Percentiles rank a stretch among this genome's conserved stretches.
These are phyloP conservation scores for Acrossocheilus fasciatus DNA, from an alignment of 2,797 vertebrate species.

Conservation along the genomic window DNA sequence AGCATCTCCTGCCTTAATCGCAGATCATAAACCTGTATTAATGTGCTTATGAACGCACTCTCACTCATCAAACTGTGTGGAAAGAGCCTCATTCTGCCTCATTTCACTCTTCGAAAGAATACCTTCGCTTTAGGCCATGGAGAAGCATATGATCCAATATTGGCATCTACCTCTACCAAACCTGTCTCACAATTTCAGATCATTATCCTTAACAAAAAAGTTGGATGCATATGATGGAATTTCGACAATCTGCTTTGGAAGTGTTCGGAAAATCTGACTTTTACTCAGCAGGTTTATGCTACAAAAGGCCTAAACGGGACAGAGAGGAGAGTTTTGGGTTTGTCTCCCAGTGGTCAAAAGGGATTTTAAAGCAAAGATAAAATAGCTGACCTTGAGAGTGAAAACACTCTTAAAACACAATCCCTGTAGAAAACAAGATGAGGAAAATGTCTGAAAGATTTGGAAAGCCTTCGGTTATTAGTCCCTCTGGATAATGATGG, in stretches of 20 bases:
- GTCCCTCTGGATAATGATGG: slow-evolving; percentile 18
- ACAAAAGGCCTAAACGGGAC: background rate
- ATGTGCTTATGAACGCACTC: slow-evolving; percentile 39
- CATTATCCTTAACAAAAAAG: slow-evolving; percentile 23
- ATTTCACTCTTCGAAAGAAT: slow-evolving; percentile 26
- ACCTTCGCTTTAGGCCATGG: background rate
- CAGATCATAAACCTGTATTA: slow-evolving; percentile 69
- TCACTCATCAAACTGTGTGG: slow-evolving; percentile 4
- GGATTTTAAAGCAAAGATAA: slow-evolving; percentile 22
- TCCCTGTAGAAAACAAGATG: background rate
- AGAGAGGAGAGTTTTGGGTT: slow-evolving; percentile 2
- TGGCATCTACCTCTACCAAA: slow-evolving; percentile 9
- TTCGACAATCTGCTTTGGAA: slow-evolving; percentile 26
- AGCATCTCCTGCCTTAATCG: slow-evolving; percentile 69
- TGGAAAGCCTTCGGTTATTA: slow-evolving; percentile 15
- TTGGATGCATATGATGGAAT: slow-evolving; percentile 27
- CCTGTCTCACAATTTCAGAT: slow-evolving; percentile 27
- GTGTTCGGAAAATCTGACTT: slow-evolving; percentile 14
- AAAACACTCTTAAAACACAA: background rate
- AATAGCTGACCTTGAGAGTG: background rate
- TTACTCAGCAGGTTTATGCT: background rate
- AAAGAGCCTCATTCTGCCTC: slow-evolving; percentile 9
- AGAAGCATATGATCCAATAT: background rate
- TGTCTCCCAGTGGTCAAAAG: background rate
- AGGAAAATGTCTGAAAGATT: background rate